Evolutionary conservation across 2,797 vertebrate species (phyloP), one percentile per base, ranked within the genome.

Genomic region (Onychomys torridus): DNA sequence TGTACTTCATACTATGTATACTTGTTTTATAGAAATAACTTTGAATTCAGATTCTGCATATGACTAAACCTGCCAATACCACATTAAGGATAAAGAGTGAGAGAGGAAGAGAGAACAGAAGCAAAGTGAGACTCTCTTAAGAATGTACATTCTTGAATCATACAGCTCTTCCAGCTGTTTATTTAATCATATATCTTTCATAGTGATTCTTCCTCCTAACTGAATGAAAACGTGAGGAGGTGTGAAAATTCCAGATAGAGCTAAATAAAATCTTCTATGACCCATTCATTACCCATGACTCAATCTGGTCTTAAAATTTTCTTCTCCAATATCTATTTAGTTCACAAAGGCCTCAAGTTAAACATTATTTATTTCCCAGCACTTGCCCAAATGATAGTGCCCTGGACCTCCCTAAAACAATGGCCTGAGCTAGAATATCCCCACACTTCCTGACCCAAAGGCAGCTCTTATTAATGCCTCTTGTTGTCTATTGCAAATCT

Each of bases 61-160:
- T 49, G 59, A 78, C 34, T 94, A 83, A 12, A 57, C 77, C 87
- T 77, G 46, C 34, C 86, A 89, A 86, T 52, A 75, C 13, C 23
- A 78, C 11, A 92, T 73, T 87, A 90, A 96, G 76, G 23, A 83
- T 61, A 92, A 95, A 95, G 84, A 55, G 23, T 5, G 34, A 21
- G 88, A 65, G 40, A 43, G 82, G 19, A 81, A 61, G 65, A n/a
- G 76, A 93, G 4, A 93, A 37, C 65, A 8, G 34, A 75, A 82
- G 27, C 5, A 25, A 88, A 82, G 69, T 2, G 32, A 67, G 65
- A 69, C 7, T 69, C 14, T 69, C 67, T 69, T 46, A 71, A 94
- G 16, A 49, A 32, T 52, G 17, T 52, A 78, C 52, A 16, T 78
- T 78, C 16, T 85, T 71, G 93, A 11, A 55, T 65, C 73, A 93